These are phyloP conservation scores for Euura saliciscinereae DNA, from an alignment of 1,140 invertebrate species.

Conservation along the genomic window DNA sequence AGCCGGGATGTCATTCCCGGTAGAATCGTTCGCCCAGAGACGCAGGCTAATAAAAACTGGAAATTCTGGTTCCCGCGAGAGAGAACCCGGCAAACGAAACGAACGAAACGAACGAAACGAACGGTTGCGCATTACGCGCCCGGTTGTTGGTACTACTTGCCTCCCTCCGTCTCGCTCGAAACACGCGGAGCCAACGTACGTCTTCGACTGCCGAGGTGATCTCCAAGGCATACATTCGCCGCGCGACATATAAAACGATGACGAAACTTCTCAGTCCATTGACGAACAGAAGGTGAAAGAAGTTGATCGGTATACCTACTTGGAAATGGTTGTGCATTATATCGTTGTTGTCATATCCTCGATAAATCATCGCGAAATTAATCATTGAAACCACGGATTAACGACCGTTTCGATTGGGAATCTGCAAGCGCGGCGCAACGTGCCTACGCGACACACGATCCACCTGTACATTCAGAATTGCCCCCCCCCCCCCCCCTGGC, in stretches of 20 bases:
- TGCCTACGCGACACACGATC: no score
- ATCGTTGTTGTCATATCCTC: not conserved
- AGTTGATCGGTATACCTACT: no score
- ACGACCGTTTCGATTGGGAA: not conserved
- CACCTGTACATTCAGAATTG: not conserved
- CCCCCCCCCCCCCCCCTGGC: not conserved
- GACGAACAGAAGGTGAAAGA: not conserved
- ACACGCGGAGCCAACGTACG: no score
- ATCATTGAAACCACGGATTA: not conserved
- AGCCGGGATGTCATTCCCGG: constrained; percentile 2
- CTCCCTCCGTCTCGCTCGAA: no score
- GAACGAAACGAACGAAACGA: not conserved
- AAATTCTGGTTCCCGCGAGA: constrained; percentile 2
- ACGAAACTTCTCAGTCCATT: not conserved
- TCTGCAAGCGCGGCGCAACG: not conserved
- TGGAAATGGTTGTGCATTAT: no score
- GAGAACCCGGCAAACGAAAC: not conserved
- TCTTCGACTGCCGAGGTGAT: no score
- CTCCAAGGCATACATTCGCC: no score
- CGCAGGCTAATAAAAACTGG: not conserved
- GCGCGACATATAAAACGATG: no score
- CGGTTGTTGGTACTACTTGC: no score
- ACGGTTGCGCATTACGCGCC: not conserved
- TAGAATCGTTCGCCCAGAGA: not conserved
- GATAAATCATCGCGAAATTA: not conserved